A percentile compares a stretch with the other conserved stretches of the same genome.
Conservation (phyloP, 2,888 invertebrate genomes). For the Pseudococcus viburni region DNA sequence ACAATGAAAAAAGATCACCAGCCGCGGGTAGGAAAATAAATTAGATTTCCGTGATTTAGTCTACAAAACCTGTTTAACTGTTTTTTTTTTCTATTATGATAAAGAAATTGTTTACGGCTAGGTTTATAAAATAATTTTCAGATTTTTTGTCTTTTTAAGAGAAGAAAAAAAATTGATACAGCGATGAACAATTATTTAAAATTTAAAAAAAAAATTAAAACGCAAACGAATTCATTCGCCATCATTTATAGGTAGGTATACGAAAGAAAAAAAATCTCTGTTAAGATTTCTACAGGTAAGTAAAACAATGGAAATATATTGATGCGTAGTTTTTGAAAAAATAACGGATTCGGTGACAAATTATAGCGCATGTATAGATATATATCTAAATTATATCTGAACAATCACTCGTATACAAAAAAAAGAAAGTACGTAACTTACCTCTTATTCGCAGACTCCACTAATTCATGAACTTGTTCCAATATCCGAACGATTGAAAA, state of each 20-base stretch:
- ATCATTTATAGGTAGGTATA: too few species aligned
- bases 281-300: background rate
- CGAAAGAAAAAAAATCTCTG: background rate
- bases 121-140: background rate
- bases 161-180: background rate
- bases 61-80: slow-evolving; percentile 7
- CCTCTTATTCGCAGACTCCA: slow-evolving; percentile 29
- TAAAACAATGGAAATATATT: background rate
- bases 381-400: background rate
- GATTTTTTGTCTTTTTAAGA: background rate
- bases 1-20: slow-evolving; percentile 6
- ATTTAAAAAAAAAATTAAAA: background rate
- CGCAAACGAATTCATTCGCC: too few species aligned
- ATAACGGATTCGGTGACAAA: background rate
- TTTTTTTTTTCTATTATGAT: background rate
- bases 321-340: background rate
- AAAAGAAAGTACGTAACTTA: slow-evolving; percentile 50
- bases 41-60: slow-evolving; percentile 13
- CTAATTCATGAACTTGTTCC: slow-evolving; percentile 28
- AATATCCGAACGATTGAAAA: slow-evolving; percentile 58
- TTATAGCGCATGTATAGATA: background rate
- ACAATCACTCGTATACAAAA: background rate
- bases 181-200: background rate
- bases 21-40: slow-evolving; percentile 14
- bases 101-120: background rate